Percentiles rank a stretch among this genome's conserved stretches.
Conservation (phyloP, 2,797 vertebrate genomes). For the Megaceryle alcyon region DNA sequence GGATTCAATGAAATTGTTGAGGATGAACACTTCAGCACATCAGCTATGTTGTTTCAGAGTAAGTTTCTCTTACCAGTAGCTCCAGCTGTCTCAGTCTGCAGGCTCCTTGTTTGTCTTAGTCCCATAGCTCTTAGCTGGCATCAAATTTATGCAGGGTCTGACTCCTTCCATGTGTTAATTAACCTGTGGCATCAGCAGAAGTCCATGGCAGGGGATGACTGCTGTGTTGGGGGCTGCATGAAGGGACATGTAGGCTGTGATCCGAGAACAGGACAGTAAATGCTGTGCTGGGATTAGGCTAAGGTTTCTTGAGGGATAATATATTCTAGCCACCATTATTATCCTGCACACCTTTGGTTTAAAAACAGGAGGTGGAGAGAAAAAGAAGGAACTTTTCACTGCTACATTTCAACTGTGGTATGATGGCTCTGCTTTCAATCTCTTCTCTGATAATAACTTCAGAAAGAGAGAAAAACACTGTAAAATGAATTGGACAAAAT, state of each 20-base stretch:
- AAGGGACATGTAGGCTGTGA: background rate
- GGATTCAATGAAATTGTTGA: background rate
- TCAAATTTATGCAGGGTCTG: background rate
- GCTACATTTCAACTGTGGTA: background rate
- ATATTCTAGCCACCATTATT: background rate
- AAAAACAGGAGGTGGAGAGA: background rate
- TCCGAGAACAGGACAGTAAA: background rate
- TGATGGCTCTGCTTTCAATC: background rate
- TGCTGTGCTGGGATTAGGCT: background rate
- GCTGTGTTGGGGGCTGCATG: background rate
- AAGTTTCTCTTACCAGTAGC: background rate
- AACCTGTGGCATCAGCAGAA: background rate
- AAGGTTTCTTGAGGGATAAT: background rate
- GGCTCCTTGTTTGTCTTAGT: background rate
- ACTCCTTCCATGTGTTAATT: background rate
- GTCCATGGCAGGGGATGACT: background rate
- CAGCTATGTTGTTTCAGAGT: background rate
- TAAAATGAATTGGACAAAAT: conserved; percentile 33
- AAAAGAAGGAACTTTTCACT: background rate
- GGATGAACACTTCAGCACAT: fast-evolving
- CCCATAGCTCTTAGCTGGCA: background rate
- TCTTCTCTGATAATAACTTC: conserved; percentile 40
- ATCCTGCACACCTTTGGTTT: background rate
- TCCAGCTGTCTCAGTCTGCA: background rate
- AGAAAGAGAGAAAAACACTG: conserved; percentile 24